phyloP scores from a whole-genome alignment of 2,113 vertebrate species.

The Bos javanicus region DNA sequence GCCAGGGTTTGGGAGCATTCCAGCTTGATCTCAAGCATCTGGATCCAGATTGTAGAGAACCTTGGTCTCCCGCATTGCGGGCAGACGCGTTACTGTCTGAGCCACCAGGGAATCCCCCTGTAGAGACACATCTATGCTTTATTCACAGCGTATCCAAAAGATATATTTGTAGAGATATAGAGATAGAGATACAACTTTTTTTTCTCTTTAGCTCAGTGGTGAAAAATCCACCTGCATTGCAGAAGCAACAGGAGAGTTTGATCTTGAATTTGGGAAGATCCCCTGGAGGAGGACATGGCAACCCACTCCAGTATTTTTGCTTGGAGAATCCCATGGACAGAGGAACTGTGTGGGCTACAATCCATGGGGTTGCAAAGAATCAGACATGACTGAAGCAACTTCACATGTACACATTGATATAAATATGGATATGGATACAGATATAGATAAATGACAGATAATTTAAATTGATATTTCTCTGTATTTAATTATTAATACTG shows the following conservation, averaged over 20 bases:
- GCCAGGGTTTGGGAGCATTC: slow-evolving; percentile 93
- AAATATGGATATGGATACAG: neutral
- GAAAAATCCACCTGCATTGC: neutral
- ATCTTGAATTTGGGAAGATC: neutral
- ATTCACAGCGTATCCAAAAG: slow-evolving; percentile 95
- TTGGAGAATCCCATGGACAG: neutral
- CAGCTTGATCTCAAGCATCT: slow-evolving; percentile 97
- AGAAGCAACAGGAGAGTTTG: neutral
- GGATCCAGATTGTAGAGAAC: slow-evolving; percentile 92
- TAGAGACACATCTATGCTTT: slow-evolving; percentile 94
- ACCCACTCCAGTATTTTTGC: neutral
- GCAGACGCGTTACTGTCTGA: fast-evolving
- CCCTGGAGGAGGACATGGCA: no score
- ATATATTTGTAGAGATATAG: slow-evolving; percentile 31
- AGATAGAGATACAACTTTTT: neutral
- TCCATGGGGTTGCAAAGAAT: neutral
- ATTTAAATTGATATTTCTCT: neutral
- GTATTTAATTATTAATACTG: neutral
- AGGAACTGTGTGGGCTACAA: fast-evolving
- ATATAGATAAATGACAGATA: no score
- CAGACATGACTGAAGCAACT: neutral
- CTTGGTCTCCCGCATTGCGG: fast-evolving
- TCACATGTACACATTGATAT: neutral
- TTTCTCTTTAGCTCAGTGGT: fast-evolving
- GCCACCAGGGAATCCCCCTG: neutral